phyloP scores from a whole-genome alignment of 2,888 invertebrate genomes.

The Epistrophe grossulariae region DNA sequence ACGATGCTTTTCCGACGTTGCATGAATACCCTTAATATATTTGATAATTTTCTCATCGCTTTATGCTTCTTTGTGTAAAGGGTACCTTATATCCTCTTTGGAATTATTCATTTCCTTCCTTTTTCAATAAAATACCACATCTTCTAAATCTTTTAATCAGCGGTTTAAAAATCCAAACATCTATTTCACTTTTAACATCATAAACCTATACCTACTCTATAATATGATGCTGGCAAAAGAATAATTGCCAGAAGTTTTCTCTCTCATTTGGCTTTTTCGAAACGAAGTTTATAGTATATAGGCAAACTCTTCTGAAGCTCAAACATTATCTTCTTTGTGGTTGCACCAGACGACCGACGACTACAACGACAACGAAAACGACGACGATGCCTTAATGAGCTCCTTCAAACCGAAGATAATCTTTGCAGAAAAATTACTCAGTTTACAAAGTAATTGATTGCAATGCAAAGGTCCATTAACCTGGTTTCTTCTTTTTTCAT shows the following conservation, averaged over 20 bases:
- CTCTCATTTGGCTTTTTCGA: constrained; percentile 30
- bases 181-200: constrained; percentile 22
- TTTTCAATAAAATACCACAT: not conserved
- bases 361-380: not conserved
- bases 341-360: constrained; percentile 45
- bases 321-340: constrained; percentile 56
- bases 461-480: constrained; percentile 75
- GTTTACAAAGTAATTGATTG: constrained; percentile 75
- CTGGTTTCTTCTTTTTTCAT: constrained; percentile 41
- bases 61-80: no score
- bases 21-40: no score
- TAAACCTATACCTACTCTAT: not conserved
- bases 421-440: constrained; percentile 67
- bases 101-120: not conserved
- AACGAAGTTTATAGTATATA: constrained; percentile 17
- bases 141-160: constrained; percentile 33
- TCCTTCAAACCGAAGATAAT: constrained; percentile 68
- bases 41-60: not conserved
- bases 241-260: constrained; percentile 40
- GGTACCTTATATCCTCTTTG: not conserved
- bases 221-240: not conserved
- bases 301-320: constrained; percentile 35
- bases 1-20: no score
- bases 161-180: constrained; percentile 44
- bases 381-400: constrained; percentile 65